Evolutionary conservation across 2,888 invertebrate species (phyloP).

Genomic region (Lypha dubia): DNA sequence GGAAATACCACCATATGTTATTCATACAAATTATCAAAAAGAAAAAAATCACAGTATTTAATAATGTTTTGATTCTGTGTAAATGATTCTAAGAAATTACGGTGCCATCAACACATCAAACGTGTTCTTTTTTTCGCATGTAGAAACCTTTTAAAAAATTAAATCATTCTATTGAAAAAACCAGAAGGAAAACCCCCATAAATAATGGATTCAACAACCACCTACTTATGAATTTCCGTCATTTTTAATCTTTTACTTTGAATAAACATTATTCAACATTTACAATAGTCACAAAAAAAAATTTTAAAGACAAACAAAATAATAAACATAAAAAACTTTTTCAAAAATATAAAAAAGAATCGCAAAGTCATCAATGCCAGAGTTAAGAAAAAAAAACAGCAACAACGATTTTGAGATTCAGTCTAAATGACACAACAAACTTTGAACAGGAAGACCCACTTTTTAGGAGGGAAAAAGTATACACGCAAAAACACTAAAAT

Average conservation of each 20-base stretch:
- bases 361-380: conserved; percentile 45
- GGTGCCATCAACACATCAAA: not conserved
- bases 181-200: not conserved
- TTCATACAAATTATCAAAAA: too few relatives aligned
- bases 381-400: conserved; percentile 12
- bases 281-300: conserved; percentile 4
- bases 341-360: not conserved
- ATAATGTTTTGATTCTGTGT: too few relatives aligned
- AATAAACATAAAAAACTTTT: not conserved
- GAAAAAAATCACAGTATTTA: too few relatives aligned
- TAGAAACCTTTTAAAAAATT: not conserved
- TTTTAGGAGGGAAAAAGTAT: not conserved
- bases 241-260: conserved; percentile 16
- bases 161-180: not conserved
- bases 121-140: not conserved
- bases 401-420: conserved; percentile 31
- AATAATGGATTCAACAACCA: not conserved
- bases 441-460: not conserved
- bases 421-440: conserved; percentile 37
- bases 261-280: conserved; percentile 51
- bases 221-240: conserved; percentile 18
- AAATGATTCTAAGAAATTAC: not conserved
- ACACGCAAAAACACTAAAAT: conserved; percentile 8
- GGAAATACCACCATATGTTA: too few relatives aligned
- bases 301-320: conserved; percentile 11